phyloP scores from a whole-genome alignment of 2,113 vertebrate species.

The Glareola pratincola region DNA sequence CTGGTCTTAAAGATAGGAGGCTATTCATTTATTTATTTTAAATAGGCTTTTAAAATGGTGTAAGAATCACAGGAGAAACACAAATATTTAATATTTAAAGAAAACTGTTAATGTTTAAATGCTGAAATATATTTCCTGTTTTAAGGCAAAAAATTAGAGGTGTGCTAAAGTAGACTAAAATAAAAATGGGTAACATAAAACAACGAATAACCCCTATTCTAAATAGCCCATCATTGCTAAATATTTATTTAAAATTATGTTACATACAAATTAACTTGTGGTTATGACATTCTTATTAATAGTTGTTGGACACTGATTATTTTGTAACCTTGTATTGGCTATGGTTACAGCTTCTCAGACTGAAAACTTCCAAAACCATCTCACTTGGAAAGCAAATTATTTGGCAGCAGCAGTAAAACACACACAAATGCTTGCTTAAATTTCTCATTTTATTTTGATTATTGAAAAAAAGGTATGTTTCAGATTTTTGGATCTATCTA shows the following conservation, averaged over 20 bases:
- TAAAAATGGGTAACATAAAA: background rate
- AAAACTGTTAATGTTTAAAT: background rate
- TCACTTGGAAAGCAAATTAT: background rate
- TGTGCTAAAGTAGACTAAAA: background rate
- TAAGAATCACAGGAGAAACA: background rate
- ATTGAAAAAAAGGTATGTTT: background rate
- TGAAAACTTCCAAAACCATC: background rate
- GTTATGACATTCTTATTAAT: background rate
- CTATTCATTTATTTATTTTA: background rate
- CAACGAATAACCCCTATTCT: background rate
- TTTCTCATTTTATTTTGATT: background rate
- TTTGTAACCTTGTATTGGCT: background rate
- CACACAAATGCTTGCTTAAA: background rate
- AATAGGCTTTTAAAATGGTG: background rate
- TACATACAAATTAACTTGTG: background rate
- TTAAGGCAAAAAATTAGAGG: background rate
- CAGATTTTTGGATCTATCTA: background rate
- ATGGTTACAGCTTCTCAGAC: background rate
- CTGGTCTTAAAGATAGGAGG: background rate
- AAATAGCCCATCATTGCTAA: background rate
- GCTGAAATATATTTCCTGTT: background rate
- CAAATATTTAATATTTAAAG: background rate
- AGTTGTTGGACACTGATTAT: background rate
- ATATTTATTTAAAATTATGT: background rate
- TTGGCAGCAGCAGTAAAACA: background rate